Evolutionary conservation across 2,113 vertebrate species (phyloP).

Genomic region (Pantherophis guttatus): DNA sequence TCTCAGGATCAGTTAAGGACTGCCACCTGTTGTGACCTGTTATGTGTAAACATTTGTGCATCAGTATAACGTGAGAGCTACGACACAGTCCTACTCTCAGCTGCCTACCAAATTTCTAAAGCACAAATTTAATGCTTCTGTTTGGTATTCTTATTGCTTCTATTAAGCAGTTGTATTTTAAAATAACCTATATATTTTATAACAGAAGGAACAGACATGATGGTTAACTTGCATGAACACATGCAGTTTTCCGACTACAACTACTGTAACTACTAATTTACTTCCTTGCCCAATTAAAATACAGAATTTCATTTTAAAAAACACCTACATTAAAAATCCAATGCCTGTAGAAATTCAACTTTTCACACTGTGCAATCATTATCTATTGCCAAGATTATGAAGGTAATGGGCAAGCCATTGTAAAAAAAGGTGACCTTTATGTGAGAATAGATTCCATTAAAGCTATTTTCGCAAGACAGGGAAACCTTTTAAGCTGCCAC

Average conservation of each 20-base stretch:
- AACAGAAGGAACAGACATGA: not conserved
- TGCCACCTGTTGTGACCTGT: not conserved
- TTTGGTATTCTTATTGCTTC: not conserved
- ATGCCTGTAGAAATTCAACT: slow-evolving; percentile 20
- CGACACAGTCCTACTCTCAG: not conserved
- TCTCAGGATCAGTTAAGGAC: not conserved
- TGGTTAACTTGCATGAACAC: not conserved
- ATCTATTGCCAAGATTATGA: slow-evolving; percentile 7
- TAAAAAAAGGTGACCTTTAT: slow-evolving; percentile 44
- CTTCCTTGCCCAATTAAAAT: not conserved
- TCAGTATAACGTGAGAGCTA: not conserved
- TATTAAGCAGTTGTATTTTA: not conserved
- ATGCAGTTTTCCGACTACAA: not conserved
- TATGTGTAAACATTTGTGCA: not conserved
- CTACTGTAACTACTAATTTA: not conserved
- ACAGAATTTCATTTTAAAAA: slow-evolving; percentile 8
- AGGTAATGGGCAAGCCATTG: slow-evolving; percentile 32
- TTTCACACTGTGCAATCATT: slow-evolving; percentile 16
- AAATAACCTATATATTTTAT: not conserved
- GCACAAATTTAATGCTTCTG: not conserved
- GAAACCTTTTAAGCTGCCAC: slow-evolving; percentile 25
- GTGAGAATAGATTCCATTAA: slow-evolving; percentile 33
- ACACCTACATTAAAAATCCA: not conserved
- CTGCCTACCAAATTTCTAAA: not conserved
- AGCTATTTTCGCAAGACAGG: slow-evolving; percentile 34